phyloP scores from a whole-genome alignment of 2,113 vertebrate genomes.

The Sarotherodon lohbergeri region DNA sequence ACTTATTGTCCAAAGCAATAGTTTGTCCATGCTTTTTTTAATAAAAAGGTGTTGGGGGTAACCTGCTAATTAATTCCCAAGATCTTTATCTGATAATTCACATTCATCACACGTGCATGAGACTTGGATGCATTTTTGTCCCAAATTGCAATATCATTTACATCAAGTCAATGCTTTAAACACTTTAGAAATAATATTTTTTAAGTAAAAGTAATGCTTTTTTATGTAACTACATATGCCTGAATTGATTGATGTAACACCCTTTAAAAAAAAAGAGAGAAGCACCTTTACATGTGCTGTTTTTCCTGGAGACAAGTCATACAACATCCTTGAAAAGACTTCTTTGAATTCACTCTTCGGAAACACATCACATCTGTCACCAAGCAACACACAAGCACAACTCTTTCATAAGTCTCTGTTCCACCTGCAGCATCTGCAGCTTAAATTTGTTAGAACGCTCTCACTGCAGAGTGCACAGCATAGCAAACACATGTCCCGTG shows the following conservation, averaged over 20 bases:
- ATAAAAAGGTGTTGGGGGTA: neutral
- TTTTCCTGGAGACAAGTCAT: neutral
- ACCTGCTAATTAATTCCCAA: neutral
- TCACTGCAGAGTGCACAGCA: neutral
- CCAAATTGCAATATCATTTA: neutral
- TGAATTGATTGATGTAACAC: neutral
- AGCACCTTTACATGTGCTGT: neutral
- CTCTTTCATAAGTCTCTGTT: neutral
- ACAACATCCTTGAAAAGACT: neutral
- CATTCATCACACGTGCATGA: neutral
- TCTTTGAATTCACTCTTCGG: neutral
- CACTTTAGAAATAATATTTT: neutral
- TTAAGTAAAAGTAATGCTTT: neutral
- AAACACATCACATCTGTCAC: neutral
- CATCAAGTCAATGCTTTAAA: neutral
- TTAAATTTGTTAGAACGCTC: neutral
- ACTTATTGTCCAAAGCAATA: neutral
- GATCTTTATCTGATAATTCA: neutral
- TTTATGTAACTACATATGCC: neutral
- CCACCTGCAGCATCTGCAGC: neutral
- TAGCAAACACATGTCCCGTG: constrained; percentile 10
- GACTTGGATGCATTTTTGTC: neutral
- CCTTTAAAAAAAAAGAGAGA: neutral
- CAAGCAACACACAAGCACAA: neutral
- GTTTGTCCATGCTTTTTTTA: neutral